Conservation (phyloP, 2,113 vertebrate species). For the Ciconia maguari region DNA sequence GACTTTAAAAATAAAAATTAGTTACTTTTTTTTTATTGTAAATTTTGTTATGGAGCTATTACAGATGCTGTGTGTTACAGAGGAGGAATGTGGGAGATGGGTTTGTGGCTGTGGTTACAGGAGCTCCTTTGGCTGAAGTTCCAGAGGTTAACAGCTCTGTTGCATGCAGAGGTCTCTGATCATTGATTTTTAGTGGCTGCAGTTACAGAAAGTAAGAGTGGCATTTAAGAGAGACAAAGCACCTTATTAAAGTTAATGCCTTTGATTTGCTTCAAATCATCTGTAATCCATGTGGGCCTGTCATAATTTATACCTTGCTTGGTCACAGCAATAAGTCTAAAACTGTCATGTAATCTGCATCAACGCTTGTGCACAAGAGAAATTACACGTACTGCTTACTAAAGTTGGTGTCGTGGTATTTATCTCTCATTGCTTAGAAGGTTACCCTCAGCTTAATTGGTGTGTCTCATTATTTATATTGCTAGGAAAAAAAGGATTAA, state of each 20-base stretch:
- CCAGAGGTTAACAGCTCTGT: neutral
- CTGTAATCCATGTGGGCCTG: neutral
- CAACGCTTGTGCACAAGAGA: neutral
- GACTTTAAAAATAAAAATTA: neutral
- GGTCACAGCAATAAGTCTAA: conserved; percentile 2
- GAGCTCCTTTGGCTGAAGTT: neutral
- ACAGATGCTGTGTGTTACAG: neutral
- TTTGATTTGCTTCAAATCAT: conserved; percentile 49
- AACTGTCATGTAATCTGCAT: conserved; percentile 22
- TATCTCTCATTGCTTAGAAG: conserved; percentile 32
- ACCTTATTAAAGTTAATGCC: conserved; percentile 43
- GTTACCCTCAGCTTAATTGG: conserved; percentile 52
- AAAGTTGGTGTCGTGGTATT: neutral
- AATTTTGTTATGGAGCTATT: neutral
- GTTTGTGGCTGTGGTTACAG: neutral
- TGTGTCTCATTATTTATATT: conserved; percentile 26
- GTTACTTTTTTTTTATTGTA: rapidly evolving
- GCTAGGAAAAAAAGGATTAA: conserved; percentile 12
- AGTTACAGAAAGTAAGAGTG: neutral
- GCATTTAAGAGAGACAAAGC: conserved; percentile 34
- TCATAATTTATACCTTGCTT: conserved; percentile 46
- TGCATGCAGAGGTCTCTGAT: neutral
- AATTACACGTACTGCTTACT: neutral
- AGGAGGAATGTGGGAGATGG: neutral
- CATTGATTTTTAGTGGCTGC: conserved; percentile 43